These are phyloP conservation scores for Trogon surrucura DNA, from an alignment of 2,113 vertebrate species.

Conservation along the genomic window DNA sequence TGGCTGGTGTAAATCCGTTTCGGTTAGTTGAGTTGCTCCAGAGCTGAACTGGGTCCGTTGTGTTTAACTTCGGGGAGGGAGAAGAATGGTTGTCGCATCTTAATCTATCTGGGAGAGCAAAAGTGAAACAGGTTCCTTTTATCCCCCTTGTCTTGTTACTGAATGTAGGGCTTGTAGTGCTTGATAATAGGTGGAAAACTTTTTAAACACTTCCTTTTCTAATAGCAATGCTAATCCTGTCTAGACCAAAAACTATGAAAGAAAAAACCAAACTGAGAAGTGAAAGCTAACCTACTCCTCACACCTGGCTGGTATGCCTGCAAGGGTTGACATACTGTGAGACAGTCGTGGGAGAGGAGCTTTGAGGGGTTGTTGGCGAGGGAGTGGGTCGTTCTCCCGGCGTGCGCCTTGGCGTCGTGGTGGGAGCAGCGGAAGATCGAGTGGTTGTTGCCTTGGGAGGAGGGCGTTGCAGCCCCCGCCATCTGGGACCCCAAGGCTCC, in stretches of 20 bases:
- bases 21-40: slow-evolving; percentile 21
- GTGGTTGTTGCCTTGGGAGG: slow-evolving; percentile 3
- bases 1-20: neutral
- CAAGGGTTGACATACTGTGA: slow-evolving; percentile 47
- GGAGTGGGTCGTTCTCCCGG: neutral
- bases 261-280: slow-evolving; percentile 68
- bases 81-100: slow-evolving; percentile 20
- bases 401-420: neutral
- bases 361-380: neutral
- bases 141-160: slow-evolving; percentile 76
- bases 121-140: slow-evolving; percentile 63
- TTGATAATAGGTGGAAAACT: slow-evolving; percentile 74
- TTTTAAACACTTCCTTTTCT: slow-evolving; percentile 76
- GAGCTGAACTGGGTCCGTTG: slow-evolving; percentile 33
- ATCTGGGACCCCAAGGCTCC: neutral
- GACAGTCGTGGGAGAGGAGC: slow-evolving; percentile 36
- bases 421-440: neutral
- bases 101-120: slow-evolving; percentile 63
- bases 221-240: slow-evolving; percentile 78
- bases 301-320: slow-evolving; percentile 54
- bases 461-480: neutral
- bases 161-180: slow-evolving; percentile 86
- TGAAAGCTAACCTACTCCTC: slow-evolving; percentile 62
- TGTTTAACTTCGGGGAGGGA: slow-evolving; percentile 10
- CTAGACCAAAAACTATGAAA: slow-evolving; percentile 86